Evolutionary conservation across 2,888 invertebrate genomes (phyloP).

Genomic region (Eristalis intricaria): DNA sequence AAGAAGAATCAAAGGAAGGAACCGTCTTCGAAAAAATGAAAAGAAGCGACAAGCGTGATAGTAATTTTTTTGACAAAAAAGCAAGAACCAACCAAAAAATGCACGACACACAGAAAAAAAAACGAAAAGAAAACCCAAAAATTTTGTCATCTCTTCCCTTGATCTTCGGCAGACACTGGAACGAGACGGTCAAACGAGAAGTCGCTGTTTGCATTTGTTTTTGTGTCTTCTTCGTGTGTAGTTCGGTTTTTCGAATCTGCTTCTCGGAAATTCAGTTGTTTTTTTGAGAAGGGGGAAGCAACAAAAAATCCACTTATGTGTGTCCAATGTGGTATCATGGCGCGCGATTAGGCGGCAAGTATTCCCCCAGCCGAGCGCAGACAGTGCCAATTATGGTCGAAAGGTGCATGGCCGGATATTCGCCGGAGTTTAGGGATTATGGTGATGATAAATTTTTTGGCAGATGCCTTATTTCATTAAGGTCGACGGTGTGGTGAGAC

Average conservation of each 20-base stretch:
- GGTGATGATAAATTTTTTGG: constrained; percentile 6
- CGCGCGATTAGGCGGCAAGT: constrained; percentile 57
- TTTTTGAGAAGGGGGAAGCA: constrained; percentile 15
- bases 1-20: constrained; percentile 1
- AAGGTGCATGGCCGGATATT: constrained; percentile 62
- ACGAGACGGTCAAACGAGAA: constrained; percentile 1
- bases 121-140: background rate
- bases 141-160: constrained; percentile 45
- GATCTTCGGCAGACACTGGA: constrained; percentile 33
- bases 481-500: background rate
- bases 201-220: constrained; percentile 13
- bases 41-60: constrained; percentile 65
- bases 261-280: constrained; percentile 54
- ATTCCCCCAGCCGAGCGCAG: constrained; percentile 17
- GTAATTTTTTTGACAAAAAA: constrained; percentile 55
- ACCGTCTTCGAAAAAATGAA: constrained; percentile 50
- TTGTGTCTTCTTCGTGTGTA: background rate
- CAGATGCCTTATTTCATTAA: constrained; percentile 6
- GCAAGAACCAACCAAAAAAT: background rate
- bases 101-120: background rate
- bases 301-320: constrained; percentile 40
- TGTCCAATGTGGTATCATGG: constrained; percentile 17
- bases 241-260: constrained; percentile 9
- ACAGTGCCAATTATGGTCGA: constrained; percentile 42
- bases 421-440: constrained; percentile 42